phyloP scores from a whole-genome alignment of 1,140 invertebrate genomes.

The Stegodyphus mimosarum region DNA sequence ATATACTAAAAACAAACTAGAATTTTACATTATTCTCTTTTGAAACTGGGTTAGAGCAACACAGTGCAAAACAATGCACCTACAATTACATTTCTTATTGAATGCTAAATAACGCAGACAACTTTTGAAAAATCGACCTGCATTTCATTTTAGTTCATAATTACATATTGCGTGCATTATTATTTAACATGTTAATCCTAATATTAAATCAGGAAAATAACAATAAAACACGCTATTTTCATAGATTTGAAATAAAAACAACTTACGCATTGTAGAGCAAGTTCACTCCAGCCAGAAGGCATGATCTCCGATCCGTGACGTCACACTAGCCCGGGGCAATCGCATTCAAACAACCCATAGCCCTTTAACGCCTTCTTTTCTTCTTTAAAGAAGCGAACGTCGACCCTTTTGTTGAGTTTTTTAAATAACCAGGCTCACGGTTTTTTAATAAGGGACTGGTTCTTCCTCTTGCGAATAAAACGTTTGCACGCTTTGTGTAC shows the following conservation, averaged over 20 bases:
- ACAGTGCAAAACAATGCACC: too few species aligned
- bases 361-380: constrained; percentile 25
- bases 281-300: constrained; percentile 49
- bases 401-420: constrained; percentile 31
- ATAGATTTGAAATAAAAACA: not conserved
- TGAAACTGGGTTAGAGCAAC: too few species aligned
- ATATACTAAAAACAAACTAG: too few species aligned
- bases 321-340: constrained; percentile 22
- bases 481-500: not conserved
- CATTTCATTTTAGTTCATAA: too few species aligned
- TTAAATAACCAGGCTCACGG: not conserved
- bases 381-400: constrained; percentile 17
- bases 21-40: too few species aligned
- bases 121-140: too few species aligned
- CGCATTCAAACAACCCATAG: constrained; percentile 12
- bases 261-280: constrained; percentile 53
- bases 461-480: not conserved
- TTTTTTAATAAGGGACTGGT: constrained; percentile 24
- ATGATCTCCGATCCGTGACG: constrained; percentile 31
- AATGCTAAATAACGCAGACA: too few species aligned
- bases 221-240: too few species aligned
- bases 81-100: too few species aligned
- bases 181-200: too few species aligned
- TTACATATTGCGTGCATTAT: too few species aligned
- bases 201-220: too few species aligned